Percentiles rank a stretch among this genome's conserved stretches.
Evolutionary conservation across 2,113 vertebrate species (phyloP).

Genomic region (Choloepus hoffmanni): DNA sequence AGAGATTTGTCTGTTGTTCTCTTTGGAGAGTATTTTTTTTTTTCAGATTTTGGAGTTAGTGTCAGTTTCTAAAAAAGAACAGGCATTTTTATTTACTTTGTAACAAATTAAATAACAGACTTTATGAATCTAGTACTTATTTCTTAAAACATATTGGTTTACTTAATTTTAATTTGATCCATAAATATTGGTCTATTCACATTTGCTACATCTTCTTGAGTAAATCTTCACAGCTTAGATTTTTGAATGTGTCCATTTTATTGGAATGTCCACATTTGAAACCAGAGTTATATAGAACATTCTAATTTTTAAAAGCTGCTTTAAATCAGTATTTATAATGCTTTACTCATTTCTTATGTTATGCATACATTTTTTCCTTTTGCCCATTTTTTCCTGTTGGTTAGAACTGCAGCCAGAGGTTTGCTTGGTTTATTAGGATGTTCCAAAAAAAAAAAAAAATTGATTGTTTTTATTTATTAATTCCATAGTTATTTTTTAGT

Average conservation of each 20-base stretch:
- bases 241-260: background rate
- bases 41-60: background rate
- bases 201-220: background rate
- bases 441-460: background rate
- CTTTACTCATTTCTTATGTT: background rate
- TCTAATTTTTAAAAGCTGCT: background rate
- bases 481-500: background rate
- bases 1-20: background rate
- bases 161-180: background rate
- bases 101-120: background rate
- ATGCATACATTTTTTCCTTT: background rate
- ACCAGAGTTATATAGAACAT: background rate
- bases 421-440: background rate
- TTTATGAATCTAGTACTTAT: background rate
- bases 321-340: background rate
- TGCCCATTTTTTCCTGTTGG: background rate
- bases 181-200: background rate
- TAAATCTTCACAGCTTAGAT: background rate
- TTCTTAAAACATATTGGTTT: background rate
- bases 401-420: background rate
- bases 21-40: background rate
- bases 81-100: background rate
- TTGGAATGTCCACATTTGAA: conserved; percentile 3
- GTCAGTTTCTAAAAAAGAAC: background rate
- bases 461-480: conserved; percentile 2